phyloP scores from a whole-genome alignment of 2,113 vertebrate genomes.

The Bambusicola thoracicus region DNA sequence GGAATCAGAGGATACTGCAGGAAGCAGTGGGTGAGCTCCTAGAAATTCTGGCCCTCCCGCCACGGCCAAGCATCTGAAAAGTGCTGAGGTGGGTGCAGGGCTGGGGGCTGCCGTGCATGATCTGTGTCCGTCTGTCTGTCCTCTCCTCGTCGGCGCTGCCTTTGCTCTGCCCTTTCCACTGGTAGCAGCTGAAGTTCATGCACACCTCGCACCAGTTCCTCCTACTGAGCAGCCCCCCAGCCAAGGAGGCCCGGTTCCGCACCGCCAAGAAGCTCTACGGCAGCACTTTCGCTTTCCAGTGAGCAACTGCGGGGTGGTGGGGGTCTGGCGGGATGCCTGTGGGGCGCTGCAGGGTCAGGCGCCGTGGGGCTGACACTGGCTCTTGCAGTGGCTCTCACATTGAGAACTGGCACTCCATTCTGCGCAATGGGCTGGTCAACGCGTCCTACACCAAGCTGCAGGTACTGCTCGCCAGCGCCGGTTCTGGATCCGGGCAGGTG shows the following conservation, averaged over 20 bases:
- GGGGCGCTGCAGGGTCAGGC: rapidly evolving
- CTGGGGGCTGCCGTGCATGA: conserved; percentile 60
- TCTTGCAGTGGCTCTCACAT: conserved; percentile 95
- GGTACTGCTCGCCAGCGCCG: conserved; percentile 77
- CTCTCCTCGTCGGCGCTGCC: not conserved
- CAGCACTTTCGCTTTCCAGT: conserved; percentile 99
- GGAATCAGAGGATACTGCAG: rapidly evolving
- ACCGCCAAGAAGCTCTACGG: conserved; percentile 98
- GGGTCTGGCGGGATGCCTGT: rapidly evolving
- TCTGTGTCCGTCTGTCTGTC: conserved; percentile 48
- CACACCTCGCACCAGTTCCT: conserved; percentile 99
- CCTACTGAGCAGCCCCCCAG: conserved; percentile 97
- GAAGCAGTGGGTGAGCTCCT: not conserved
- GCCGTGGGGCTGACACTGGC: not conserved
- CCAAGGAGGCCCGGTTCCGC: conserved; percentile 98
- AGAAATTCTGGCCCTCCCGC: not conserved
- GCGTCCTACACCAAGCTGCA: conserved; percentile 99
- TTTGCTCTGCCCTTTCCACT: conserved; percentile 60
- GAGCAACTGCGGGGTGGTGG: conserved; percentile 57
- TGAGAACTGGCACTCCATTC: conserved; percentile 99
- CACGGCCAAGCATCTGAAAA: rapidly evolving
- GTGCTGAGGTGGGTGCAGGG: rapidly evolving
- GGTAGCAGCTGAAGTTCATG: conserved; percentile 99
- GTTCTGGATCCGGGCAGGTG: not conserved
- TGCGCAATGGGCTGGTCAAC: conserved; percentile 98